Base-by-base conservation (phyloP, 37 sponge, comb jelly and placozoan genomes). In the Oscarella lobularis region DNA sequence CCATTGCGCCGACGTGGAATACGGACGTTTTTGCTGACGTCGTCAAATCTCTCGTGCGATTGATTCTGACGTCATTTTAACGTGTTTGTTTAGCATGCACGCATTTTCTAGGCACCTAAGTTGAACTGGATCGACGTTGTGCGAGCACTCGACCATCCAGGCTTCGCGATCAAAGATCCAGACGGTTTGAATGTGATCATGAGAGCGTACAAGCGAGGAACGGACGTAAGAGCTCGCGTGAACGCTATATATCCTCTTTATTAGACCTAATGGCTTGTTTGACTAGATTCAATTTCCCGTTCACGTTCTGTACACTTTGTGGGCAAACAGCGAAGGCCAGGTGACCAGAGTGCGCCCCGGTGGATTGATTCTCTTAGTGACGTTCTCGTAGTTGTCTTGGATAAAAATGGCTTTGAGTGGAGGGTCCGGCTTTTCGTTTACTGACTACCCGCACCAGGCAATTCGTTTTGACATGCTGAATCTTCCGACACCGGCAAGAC, bases 61-160 rank as follows among this genome's bases (percentile, higher is more conserved):
- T 39, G 2, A 9, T 76, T 1, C 3, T 0, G 32, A 73, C 37
- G 35, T 34, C 4, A 6, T 0, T 31, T 30, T 31, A 67, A 29
- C 40, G 29, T 20, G 33, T 29, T 6, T 54, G 65, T 54, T 54
- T 54, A 54, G n/a, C 37, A 38, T 72, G 2, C n/a, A 37, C 29
- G 29, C 67, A 55, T 31, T 20, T 36, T 73, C 30, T 75, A 87
- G 88, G 86, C 85, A 2, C 85, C 87, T 38, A 78, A 74, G 39
- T 40, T 94, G 76, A 82, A 80, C 75, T 94, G 95, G 99, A 81
- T 86, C 35, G 99, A 94, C 37, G 95, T 98, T 70, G 83, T 98
- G 39, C 75, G 84, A 31, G 82, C 83, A 32, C 65, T 98, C 73
- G 99, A 98, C 85, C 86, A 98, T 73, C 90, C 92, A 0, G 95